phyloP scores from a whole-genome alignment of 2,888 invertebrate genomes.

The Neuroscelio doddi region DNA sequence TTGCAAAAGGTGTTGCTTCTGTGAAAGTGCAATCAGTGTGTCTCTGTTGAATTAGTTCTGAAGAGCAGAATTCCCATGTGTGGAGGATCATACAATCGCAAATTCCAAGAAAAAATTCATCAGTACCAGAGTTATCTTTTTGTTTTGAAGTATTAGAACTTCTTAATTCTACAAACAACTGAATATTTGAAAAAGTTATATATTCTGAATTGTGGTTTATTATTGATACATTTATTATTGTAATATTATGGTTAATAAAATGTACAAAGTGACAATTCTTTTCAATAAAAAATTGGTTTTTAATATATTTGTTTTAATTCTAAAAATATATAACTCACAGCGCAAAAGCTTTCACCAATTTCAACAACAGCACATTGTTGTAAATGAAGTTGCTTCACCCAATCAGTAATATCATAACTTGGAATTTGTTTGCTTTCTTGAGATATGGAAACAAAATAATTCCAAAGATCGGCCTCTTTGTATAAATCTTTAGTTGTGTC shows the following conservation, averaged over 20 bases:
- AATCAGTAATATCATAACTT: slow-evolving; percentile 67
- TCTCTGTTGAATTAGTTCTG: slow-evolving; percentile 58
- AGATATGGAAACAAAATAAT: slow-evolving; percentile 33
- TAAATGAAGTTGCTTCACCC: slow-evolving; percentile 69
- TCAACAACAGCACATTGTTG: slow-evolving; percentile 73
- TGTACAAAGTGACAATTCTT: no score
- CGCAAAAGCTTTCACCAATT: slow-evolving; percentile 72
- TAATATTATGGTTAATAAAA: no score
- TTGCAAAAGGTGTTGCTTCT: slow-evolving; percentile 56
- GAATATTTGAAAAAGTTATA: no score
- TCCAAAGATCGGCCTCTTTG: slow-evolving; percentile 22
- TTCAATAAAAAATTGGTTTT: slow-evolving; percentile 17
- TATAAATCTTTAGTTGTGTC: background rate
- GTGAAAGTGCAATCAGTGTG: slow-evolving; percentile 65
- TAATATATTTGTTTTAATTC: no score
- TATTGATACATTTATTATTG: no score
- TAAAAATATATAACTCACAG: slow-evolving; percentile 59
- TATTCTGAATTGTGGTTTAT: no score
- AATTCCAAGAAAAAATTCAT: slow-evolving; percentile 71
- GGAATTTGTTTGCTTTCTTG: slow-evolving; percentile 34
- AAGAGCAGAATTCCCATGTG: slow-evolving; percentile 70
- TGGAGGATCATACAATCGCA: slow-evolving; percentile 68
- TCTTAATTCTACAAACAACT: slow-evolving; percentile 57
- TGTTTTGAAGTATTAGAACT: slow-evolving; percentile 16
- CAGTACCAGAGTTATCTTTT: slow-evolving; percentile 29